Percentiles rank a stretch among this genome's conserved stretches.
Conservation (phyloP, 2,888 invertebrate genomes). For the Chesias legatella region DNA sequence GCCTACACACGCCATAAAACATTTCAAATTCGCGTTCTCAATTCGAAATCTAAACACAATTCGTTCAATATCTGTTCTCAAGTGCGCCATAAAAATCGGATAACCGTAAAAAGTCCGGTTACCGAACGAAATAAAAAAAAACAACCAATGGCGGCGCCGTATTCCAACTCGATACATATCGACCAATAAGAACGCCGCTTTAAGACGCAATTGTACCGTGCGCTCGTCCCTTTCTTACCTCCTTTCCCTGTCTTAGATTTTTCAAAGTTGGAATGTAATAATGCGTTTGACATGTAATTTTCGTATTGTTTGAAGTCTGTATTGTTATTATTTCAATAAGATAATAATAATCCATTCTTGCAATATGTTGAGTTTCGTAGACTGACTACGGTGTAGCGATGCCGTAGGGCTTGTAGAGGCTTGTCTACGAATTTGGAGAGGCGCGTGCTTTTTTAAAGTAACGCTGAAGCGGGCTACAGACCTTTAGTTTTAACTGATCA, state of each 20-base stretch:
- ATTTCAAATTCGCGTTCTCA: slow-evolving; percentile 1
- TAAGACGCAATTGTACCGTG: slow-evolving; percentile 31
- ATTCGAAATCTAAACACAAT: slow-evolving; percentile 1
- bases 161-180: slow-evolving; percentile 46
- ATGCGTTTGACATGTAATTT: slow-evolving; percentile 2
- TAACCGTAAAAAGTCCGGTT: slow-evolving; percentile 42
- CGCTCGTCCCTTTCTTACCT: slow-evolving; percentile 29
- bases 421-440: too few relatives aligned
- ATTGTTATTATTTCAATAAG: background rate
- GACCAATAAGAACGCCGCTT: slow-evolving; percentile 42
- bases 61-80: slow-evolving; percentile 44
- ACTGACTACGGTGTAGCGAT: too few relatives aligned
- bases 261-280: background rate
- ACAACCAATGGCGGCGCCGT: slow-evolving; percentile 35
- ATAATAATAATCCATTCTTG: too few relatives aligned
- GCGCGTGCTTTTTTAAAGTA: too few relatives aligned
- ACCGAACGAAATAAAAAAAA: slow-evolving; percentile 29
- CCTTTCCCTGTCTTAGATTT: slow-evolving; percentile 12
- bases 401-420: too few relatives aligned
- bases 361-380: too few relatives aligned
- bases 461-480: too few relatives aligned
- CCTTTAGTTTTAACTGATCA: too few relatives aligned
- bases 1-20: background rate
- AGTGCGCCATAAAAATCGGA: slow-evolving; percentile 61
- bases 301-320: background rate